Base-by-base conservation (phyloP, 2,113 vertebrate species). In the Nanorana parkeri region DNA sequence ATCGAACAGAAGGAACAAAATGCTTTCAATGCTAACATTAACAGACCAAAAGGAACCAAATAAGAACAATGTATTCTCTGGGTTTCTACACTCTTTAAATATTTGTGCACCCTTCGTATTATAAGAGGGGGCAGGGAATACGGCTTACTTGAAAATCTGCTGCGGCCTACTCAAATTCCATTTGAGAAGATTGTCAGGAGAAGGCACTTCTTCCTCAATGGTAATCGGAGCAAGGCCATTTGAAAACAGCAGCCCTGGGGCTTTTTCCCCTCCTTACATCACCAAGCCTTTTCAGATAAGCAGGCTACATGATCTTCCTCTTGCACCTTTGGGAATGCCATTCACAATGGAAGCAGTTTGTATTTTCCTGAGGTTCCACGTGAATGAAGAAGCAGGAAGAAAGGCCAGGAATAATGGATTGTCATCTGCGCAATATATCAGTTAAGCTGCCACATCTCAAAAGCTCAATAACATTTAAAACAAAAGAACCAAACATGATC, bases 291-390 rank as follows among this genome's bases (percentile, higher is more conserved):
- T 84, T 82, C 72, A 86, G 55, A 83, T 67, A 85, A 81, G 68
- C 79, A 63, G 75, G 68, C 84, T 78, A 78, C 68, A 81, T 54
- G 68, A 83, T 86, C 87, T 88, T 87, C 90, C 84, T 88, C 89
- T 87, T 80, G 72, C 64, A 32, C 66, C 81, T 74, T 88, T 90
- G 87, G 91, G 83, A 86, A 41, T 7, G 68, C 5, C 47, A 54
- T 21, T 24, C 24, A 73, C 61, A 76, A 72, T 64, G 63, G 81
- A 76, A 83, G 36, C 60, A 80, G 28, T 83, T 67, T 80, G 41
- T 73, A 64, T 77, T 83, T 83, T 79, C 61, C 83, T 74, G 71
- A 80, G 77, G 80, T 72, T 77, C 58, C 72, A 77, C 77, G 74
- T 83, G 76, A 80, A 78, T 77, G 41, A 77, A 79, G 79, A 84